Conservation (phyloP, 1,140 invertebrate genomes). For the Dendrolimus punctatus region DNA sequence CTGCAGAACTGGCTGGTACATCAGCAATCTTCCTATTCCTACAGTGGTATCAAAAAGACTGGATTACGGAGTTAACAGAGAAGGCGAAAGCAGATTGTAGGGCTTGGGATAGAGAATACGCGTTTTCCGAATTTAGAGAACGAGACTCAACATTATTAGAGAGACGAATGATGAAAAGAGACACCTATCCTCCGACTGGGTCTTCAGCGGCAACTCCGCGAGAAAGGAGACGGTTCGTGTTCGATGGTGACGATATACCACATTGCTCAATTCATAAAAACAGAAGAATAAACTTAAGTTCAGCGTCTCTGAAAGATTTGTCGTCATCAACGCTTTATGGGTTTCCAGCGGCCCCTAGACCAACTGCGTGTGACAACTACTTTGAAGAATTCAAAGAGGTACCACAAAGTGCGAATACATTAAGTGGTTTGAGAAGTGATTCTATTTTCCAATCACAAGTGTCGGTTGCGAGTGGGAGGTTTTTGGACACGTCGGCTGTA, state of each 20-base stretch:
- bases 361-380: conserved; percentile 59
- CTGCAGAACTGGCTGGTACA: conserved; percentile 87
- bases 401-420: conserved; percentile 61
- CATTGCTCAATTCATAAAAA: conserved; percentile 65
- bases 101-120: conserved; percentile 61
- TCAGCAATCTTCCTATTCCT: conserved; percentile 91
- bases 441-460: conserved; percentile 65
- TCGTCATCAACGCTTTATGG: conserved; percentile 71
- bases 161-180: conserved; percentile 61
- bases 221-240: conserved; percentile 69
- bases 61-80: conserved; percentile 65
- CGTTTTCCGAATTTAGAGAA: conserved; percentile 57
- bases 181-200: conserved; percentile 61
- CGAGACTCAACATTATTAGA: conserved; percentile 55
- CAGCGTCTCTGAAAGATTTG: conserved; percentile 72
- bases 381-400: conserved; percentile 66
- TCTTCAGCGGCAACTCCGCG: conserved; percentile 65
- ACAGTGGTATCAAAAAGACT: conserved; percentile 72
- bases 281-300: conserved; percentile 65
- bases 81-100: conserved; percentile 62
- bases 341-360: conserved; percentile 69
- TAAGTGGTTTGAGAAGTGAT: conserved; percentile 59
- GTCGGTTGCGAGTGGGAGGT: conserved; percentile 56
- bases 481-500: conserved; percentile 50
- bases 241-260: conserved; percentile 67